Evolutionary conservation across 1,140 invertebrate species (phyloP).

Genomic region (Drosophila virilis): DNA sequence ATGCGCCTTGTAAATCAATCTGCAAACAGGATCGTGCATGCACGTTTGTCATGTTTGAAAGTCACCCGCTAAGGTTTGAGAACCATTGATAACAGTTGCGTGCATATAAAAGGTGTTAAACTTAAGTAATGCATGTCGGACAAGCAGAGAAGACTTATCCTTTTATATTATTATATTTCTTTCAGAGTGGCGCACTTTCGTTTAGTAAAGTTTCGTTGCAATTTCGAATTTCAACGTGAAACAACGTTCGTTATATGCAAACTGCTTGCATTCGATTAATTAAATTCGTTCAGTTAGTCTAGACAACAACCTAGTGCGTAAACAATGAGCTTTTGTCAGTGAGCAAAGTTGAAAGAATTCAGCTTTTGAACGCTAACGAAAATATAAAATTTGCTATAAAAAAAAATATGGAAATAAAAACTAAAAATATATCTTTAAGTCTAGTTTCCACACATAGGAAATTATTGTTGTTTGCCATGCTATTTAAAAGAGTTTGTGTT

Average conservation of each 20-base stretch:
- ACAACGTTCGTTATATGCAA: background rate
- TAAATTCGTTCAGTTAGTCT: background rate
- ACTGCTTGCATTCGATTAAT: background rate
- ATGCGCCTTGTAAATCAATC: no score
- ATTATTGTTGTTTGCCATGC: no score
- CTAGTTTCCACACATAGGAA: no score
- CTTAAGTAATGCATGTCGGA: background rate
- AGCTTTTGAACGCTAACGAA: slow-evolving; percentile 8
- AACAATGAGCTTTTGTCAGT: background rate
- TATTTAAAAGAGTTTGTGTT: no score
- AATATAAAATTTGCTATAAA: background rate
- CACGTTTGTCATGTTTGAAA: background rate
- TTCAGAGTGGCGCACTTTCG: background rate
- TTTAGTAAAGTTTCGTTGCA: background rate
- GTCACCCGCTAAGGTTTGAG: background rate
- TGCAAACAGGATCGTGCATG: background rate
- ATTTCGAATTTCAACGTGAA: background rate
- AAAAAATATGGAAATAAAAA: no score
- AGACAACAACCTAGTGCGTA: background rate
- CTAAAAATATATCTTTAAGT: no score
- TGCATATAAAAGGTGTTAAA: background rate
- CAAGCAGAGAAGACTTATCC: no score
- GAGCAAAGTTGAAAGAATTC: background rate
- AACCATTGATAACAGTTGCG: background rate
- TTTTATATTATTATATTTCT: no score